phyloP scores from a whole-genome alignment of 2,888 invertebrate species.

The Parascotia fuliginaria region DNA sequence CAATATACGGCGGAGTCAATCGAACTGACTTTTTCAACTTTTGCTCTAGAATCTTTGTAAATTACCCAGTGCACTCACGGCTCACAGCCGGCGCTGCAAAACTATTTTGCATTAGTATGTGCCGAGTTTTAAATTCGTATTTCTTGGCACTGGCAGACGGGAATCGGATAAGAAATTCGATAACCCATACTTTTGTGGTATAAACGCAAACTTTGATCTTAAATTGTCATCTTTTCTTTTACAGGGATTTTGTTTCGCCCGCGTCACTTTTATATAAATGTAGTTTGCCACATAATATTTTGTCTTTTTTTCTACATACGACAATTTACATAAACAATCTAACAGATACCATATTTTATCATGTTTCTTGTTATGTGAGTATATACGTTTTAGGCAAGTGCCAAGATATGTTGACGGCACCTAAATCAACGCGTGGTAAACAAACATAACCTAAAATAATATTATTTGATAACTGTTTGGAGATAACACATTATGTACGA shows the following conservation, averaged over 20 bases:
- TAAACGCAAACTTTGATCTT: constrained; percentile 32
- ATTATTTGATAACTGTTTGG: constrained; percentile 21
- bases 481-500: constrained; percentile 14
- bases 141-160: constrained; percentile 37
- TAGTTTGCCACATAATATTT: constrained; percentile 4
- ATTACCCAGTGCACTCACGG: constrained; percentile 28
- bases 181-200: constrained; percentile 35
- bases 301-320: constrained; percentile 11
- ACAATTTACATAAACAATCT: constrained; percentile 26
- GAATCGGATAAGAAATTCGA: constrained; percentile 35
- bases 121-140: constrained; percentile 42
- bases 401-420: constrained; percentile 37
- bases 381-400: constrained; percentile 16
- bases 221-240: constrained; percentile 10
- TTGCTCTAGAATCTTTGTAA: constrained; percentile 29
- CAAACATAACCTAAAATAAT: constrained; percentile 27
- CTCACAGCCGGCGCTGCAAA: constrained; percentile 33
- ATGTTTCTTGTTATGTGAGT: constrained; percentile 14
- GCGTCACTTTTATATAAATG: constrained; percentile 4
- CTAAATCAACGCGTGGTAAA: constrained; percentile 46
- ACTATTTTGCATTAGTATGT: constrained; percentile 47
- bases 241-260: constrained; percentile 7
- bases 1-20: constrained; percentile 11
- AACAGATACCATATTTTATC: constrained; percentile 28
- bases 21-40: constrained; percentile 21